These are phyloP conservation scores for Sylvietta virens DNA, from an alignment of 2,113 vertebrate species.

Conservation along the genomic window DNA sequence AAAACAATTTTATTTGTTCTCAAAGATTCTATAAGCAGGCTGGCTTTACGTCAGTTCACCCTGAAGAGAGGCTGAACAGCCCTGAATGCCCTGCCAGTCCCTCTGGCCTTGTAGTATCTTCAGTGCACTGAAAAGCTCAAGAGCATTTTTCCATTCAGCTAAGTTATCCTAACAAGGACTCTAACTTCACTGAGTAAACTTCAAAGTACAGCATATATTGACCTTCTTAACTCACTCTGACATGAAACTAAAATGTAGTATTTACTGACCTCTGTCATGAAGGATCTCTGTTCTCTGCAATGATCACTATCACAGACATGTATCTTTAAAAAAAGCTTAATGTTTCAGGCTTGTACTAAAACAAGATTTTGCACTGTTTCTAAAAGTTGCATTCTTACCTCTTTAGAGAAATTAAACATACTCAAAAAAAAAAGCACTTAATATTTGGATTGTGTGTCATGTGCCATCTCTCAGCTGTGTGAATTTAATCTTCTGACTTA, in stretches of 20 bases:
- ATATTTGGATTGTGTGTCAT: background rate
- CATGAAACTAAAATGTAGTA: background rate
- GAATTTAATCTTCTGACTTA: conserved; percentile 1
- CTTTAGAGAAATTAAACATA: background rate
- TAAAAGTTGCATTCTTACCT: background rate
- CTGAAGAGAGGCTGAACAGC: background rate
- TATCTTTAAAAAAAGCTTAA: background rate
- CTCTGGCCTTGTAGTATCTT: background rate
- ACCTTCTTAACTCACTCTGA: background rate
- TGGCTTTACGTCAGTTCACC: background rate
- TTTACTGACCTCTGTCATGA: background rate
- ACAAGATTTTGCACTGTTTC: background rate
- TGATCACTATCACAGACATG: background rate
- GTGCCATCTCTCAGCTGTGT: background rate
- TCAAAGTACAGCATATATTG: background rate
- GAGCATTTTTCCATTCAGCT: background rate
- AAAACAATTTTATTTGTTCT: background rate
- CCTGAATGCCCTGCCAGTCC: background rate
- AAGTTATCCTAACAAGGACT: background rate
- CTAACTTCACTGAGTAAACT: background rate
- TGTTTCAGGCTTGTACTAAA: background rate
- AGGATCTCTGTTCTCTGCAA: background rate
- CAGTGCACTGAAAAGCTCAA: background rate
- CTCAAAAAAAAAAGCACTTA: background rate
- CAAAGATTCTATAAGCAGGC: background rate